phyloP scores from a whole-genome alignment of 2,888 invertebrate genomes.

The Aspidiotus rigidus region DNA sequence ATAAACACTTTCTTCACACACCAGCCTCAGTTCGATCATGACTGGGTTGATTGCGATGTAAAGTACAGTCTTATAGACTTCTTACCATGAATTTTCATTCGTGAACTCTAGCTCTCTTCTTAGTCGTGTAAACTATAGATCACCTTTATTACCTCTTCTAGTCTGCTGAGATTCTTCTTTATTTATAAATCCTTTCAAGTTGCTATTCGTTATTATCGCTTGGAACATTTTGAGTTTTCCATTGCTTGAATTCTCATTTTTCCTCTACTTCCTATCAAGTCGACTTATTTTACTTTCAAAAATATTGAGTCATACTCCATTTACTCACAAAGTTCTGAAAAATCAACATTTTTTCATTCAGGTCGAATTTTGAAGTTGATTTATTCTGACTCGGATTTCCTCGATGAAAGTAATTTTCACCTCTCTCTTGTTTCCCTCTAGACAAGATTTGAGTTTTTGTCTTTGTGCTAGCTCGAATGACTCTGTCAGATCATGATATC shows the following conservation, averaged over 20 bases:
- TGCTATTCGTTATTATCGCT: not conserved
- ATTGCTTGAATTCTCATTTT: too few species aligned
- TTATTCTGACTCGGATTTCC: too few species aligned
- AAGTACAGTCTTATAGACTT: not conserved
- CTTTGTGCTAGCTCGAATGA: too few species aligned
- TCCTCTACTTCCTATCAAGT: too few species aligned
- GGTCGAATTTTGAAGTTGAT: too few species aligned
- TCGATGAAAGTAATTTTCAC: not conserved
- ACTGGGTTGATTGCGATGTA: slow-evolving; percentile 15
- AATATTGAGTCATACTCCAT: too few species aligned
- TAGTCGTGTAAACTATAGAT: too few species aligned
- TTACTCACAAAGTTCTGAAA: too few species aligned
- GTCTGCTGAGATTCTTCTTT: not conserved
- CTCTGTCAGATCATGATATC: not conserved
- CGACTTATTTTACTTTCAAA: too few species aligned
- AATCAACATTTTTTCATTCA: too few species aligned
- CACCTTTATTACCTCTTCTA: not conserved
- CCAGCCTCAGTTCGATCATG: not conserved
- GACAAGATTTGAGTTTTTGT: not conserved
- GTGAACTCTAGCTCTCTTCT: not conserved
- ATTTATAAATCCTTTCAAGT: not conserved
- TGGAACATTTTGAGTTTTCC: too few species aligned
- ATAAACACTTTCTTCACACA: slow-evolving; percentile 20
- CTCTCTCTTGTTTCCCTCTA: not conserved
- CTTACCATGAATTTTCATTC: too few species aligned